phyloP scores from a whole-genome alignment of 1,140 invertebrate species.

The Trichogramma pretiosum region DNA sequence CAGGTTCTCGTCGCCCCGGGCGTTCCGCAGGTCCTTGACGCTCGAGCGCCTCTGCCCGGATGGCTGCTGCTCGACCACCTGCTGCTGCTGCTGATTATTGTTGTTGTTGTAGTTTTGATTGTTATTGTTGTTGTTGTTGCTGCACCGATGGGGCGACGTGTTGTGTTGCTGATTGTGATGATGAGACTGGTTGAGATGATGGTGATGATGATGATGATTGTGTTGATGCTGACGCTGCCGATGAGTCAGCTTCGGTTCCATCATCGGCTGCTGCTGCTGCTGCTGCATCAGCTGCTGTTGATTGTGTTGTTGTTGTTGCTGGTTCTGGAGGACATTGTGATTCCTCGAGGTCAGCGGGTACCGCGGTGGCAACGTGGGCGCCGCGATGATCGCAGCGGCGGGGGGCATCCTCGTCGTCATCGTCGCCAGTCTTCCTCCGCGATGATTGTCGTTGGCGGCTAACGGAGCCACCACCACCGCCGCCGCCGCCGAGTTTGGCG shows the following conservation, averaged over 20 bases:
- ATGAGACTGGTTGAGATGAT: no score
- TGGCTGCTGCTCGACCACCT: slow-evolving; percentile 1
- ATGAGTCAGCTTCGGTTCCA: no score
- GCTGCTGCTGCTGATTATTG: neutral
- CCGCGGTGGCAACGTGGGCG: neutral
- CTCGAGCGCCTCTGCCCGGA: slow-evolving; percentile 18
- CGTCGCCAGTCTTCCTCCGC: slow-evolving; percentile 4
- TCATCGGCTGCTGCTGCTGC: slow-evolving; percentile 1
- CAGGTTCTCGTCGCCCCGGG: slow-evolving; percentile 22
- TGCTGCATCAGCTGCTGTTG: neutral
- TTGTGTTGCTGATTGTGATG: no score
- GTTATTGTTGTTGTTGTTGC: neutral
- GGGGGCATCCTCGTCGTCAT: neutral
- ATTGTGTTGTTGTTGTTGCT: neutral
- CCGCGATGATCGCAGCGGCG: neutral
- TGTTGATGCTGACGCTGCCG: slow-evolving; percentile 4
- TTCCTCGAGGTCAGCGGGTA: neutral
- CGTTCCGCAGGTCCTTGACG: slow-evolving; percentile 21
- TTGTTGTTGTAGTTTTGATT: neutral
- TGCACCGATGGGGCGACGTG: neutral
- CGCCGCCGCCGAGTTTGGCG: no score
- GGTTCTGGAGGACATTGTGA: neutral
- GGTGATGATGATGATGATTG: neutral
- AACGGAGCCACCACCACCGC: neutral
- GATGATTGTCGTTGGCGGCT: neutral